Percentiles rank a stretch among this genome's conserved stretches.
Conservation (phyloP, 2,797 vertebrate genomes). For the Valencia hispanica region DNA sequence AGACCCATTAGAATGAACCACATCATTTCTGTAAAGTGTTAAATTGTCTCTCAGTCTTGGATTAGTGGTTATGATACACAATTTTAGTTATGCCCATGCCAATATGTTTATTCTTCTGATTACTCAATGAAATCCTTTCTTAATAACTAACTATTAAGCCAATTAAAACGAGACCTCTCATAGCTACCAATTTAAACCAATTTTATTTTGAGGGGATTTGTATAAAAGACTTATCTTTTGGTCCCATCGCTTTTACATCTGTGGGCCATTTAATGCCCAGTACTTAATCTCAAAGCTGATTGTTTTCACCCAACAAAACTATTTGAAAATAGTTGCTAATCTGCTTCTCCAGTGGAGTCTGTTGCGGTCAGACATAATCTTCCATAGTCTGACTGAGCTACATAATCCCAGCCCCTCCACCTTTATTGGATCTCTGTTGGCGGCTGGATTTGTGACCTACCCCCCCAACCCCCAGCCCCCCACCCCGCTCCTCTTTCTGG, state of each 20-base stretch:
- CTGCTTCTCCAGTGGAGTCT: slow-evolving; percentile 64
- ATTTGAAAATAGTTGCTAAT: slow-evolving; percentile 74
- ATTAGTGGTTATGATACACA: not conserved
- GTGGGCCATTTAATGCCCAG: slow-evolving; percentile 68
- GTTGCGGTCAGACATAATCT: slow-evolving; percentile 81
- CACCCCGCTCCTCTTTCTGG: slow-evolving; percentile 37
- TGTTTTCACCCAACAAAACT: slow-evolving; percentile 72
- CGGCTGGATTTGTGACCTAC: slow-evolving; percentile 64
- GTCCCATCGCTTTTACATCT: slow-evolving; percentile 69
- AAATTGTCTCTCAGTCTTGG: not conserved
- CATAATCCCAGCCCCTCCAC: slow-evolving; percentile 74
- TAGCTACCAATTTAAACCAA: slow-evolving; percentile 58
- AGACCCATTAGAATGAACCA: not conserved
- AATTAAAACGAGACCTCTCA: slow-evolving; percentile 61
- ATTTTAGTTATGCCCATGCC: slow-evolving; percentile 13
- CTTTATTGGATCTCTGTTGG: slow-evolving; percentile 52
- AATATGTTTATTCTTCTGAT: slow-evolving; percentile 38
- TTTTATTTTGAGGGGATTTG: slow-evolving; percentile 61
- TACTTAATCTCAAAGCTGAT: slow-evolving; percentile 68
- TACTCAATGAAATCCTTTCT: slow-evolving; percentile 32
- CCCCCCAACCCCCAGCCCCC: too few species aligned
- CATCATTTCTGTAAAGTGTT: not conserved
- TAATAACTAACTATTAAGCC: slow-evolving; percentile 51
- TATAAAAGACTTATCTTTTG: slow-evolving; percentile 32
- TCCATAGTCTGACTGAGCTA: slow-evolving; percentile 75